phyloP scores from a whole-genome alignment of 2,888 invertebrate species.

The Lepetodrilus schrolli region DNA sequence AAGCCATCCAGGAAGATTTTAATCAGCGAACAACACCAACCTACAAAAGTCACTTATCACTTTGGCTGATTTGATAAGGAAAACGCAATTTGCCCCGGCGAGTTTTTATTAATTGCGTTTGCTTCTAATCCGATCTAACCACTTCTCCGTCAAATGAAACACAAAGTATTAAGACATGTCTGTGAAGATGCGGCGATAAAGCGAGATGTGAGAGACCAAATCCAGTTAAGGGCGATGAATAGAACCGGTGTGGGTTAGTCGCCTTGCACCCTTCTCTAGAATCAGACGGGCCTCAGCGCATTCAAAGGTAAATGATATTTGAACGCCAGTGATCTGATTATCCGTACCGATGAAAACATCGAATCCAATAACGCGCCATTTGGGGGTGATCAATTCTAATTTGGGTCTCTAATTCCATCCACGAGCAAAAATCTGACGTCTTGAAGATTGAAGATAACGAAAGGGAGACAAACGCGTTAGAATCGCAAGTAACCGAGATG shows the following conservation, averaged over 20 bases:
- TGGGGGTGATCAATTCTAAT: constrained; percentile 49
- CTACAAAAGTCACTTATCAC: constrained; percentile 52
- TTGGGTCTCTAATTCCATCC: constrained; percentile 46
- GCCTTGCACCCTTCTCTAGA: constrained; percentile 21
- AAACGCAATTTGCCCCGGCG: constrained; percentile 31
- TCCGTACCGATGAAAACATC: constrained; percentile 32
- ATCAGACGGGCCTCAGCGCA: constrained; percentile 11
- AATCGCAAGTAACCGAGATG: constrained; percentile 4
- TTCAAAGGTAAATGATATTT: constrained; percentile 38
- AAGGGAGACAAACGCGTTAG: constrained; percentile 25
- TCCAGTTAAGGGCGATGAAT: constrained; percentile 28
- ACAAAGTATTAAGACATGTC: constrained; percentile 27
- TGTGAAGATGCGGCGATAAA: constrained; percentile 22
- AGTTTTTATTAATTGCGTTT: constrained; percentile 35
- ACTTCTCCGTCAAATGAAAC: constrained; percentile 27
- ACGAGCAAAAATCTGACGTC: constrained; percentile 38
- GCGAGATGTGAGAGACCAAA: constrained; percentile 25
- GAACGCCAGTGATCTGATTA: constrained; percentile 33
- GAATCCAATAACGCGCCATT: constrained; percentile 49
- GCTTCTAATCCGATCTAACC: constrained; percentile 29
- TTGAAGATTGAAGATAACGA: constrained; percentile 28
- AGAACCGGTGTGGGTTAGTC: constrained; percentile 27
- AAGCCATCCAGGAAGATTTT: constrained; percentile 26
- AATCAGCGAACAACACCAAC: constrained; percentile 41
- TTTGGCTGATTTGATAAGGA: constrained; percentile 31